Conservation (phyloP, 2,797 vertebrate genomes). For the Argentina silus region DNA sequence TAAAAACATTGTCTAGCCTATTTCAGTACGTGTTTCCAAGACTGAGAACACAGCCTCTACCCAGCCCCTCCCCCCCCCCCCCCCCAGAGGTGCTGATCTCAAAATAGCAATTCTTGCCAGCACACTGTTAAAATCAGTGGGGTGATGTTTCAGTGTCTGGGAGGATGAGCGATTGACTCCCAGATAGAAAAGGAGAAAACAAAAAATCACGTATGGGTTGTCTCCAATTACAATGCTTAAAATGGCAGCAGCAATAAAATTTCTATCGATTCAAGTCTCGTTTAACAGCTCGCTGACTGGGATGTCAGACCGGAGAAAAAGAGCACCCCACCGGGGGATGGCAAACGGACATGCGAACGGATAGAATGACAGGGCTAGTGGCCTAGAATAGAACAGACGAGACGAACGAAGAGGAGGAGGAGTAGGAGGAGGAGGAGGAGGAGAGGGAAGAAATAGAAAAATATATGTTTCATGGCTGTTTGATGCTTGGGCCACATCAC, state of each 20-base stretch:
- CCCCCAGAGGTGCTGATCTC: conserved; percentile 25
- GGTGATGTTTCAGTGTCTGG: conserved; percentile 20
- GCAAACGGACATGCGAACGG: conserved; percentile 36
- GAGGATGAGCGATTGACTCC: conserved; percentile 42
- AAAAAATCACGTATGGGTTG: conserved; percentile 33
- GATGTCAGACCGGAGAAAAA: conserved; percentile 32
- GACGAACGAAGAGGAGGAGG: neutral
- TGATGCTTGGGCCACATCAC: conserved; percentile 45
- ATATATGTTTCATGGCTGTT: conserved; percentile 17
- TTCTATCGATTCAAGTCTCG: conserved; percentile 55
- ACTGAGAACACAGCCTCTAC: too few species aligned
- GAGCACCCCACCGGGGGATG: conserved; percentile 36
- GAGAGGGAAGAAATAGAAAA: neutral
- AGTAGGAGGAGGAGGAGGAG: conserved; percentile 10
- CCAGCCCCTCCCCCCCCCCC: too few species aligned
- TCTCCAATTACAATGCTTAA: conserved; percentile 42
- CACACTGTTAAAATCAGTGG: conserved; percentile 9
- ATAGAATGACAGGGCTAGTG: conserved; percentile 16
- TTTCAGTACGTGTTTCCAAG: too few species aligned
- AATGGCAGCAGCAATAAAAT: conserved; percentile 51
- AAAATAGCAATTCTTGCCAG: conserved; percentile 9
- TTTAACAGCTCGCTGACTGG: conserved; percentile 50
- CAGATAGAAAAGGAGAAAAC: conserved; percentile 5
- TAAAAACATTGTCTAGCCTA: too few species aligned
- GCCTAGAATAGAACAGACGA: conserved; percentile 17